Evolutionary conservation across 2,888 invertebrate species (phyloP), one percentile per base, ranked within the genome.

Genomic region (Heliconius aoede): DNA sequence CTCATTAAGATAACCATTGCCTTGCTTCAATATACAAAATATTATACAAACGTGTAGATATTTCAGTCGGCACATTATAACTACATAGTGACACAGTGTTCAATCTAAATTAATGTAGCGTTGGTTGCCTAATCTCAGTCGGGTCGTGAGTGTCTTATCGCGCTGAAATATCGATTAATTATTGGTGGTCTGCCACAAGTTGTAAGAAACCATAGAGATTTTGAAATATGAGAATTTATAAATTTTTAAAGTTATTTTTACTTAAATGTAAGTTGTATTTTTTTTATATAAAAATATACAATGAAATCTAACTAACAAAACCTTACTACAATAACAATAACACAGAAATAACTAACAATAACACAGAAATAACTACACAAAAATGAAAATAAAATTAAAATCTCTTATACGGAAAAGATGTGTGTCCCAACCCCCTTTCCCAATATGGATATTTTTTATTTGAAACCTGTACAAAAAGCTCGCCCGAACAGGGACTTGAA

Each of bases 401-500:
- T n/a, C n/a, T n/a, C n/a, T n/a, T n/a, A 18, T 18, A 18, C 46
- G 18, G 18, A n/a, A 46, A 46, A 7, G 7, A 18, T 46, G 18
- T 46, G n/a, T n/a, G n/a, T n/a, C n/a, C 8, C 8, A 8, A 11
- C 32, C 9, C n/a, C 13, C 13, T 0, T 32, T 36, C 18, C 18
- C 2, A 46, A 18, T 46, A 7, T 21, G 18, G 1, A 18, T 18
- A 1, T 46, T 46, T 46, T 21, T 46, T 46, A 7, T 46, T 7
- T 46, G 7, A 46, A 21, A 21, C 21, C 21, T 46, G 18, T 51
- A 4, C 28, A 69, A 69, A 69, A 55, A 55, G 4, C 11, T 78
- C 95, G 95, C 95, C 95, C 95, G 95, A 95, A 95, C 96, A 96
- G 96, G 96, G 96, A 96, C 96, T 96, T 96, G 96, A 96, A 96